Base-by-base conservation (phyloP, 2,888 invertebrate genomes). In the Dioctria linearis region DNA sequence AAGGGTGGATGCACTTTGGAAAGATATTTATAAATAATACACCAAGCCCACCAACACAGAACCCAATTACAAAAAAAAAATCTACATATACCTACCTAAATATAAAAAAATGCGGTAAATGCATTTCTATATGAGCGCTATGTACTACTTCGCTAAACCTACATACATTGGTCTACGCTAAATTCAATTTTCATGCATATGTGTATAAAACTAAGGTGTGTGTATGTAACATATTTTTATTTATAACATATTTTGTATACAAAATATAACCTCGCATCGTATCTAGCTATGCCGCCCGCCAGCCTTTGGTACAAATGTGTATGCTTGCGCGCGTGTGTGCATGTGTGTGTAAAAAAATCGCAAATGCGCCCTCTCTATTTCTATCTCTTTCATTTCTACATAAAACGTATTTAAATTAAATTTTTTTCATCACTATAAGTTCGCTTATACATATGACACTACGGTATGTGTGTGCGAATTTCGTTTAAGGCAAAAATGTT, bases 1-100 rank as follows among this genome's bases (percentile, higher is more conserved):
- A 73, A 73, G 73, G 73, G 73, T 73, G 73, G 73, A 73, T 73
- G 73, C 73, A 73, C 73, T 73, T 73, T 73, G 54, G 25, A 39
- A 73, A 59, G 40, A 73, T 57, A 40, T 57, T 73, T 73, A 73
- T 73, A 73, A 73, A 73, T 73, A 73, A 73, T 57, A 57, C 73
- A 73, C 40, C 59, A 57, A 73, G 37, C 4, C 40, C 6, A 73
- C 73, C 59, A 73, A 73, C 59, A 73, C 73, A 25, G 25, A 25
- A 25, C 25, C 25, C 25, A 25, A 1, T 25, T 25, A 25, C n/a
- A n/a, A n/a, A 25, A 25, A 25, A 25, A 25, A 25, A 25, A 25
- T 2, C 25, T 2, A 25, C 25, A 25, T 25, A 25, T 25, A 25
- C 25, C 25, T 25, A 25, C 0, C 1, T 25, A 25, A 1, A 2